A percentile compares a stretch with the other conserved stretches of the same genome.
These are phyloP conservation scores for Phortica variegata DNA, from an alignment of 1,140 invertebrate species.

Conservation along the genomic window DNA sequence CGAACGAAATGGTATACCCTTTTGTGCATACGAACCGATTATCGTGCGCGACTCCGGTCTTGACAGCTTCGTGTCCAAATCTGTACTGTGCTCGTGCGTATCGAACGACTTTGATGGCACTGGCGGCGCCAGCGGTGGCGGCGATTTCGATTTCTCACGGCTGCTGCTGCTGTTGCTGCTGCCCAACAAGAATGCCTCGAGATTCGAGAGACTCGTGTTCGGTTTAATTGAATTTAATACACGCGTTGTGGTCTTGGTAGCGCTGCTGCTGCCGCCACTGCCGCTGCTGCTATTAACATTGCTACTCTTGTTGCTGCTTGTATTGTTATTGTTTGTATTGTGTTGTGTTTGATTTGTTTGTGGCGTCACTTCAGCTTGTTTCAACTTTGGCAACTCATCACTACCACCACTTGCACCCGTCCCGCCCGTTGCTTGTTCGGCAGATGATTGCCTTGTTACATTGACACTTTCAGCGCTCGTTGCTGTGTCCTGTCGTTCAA, in stretches of 20 bases:
- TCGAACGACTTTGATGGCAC: constrained; percentile 36
- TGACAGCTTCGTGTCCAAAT: constrained; percentile 43
- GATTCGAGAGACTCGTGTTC: constrained; percentile 54
- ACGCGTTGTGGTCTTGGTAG: constrained; percentile 25
- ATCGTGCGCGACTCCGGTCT: constrained; percentile 62
- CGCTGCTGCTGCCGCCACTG: constrained; percentile 4
- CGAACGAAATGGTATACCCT: constrained; percentile 70
- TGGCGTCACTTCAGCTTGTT: constrained; percentile 2
- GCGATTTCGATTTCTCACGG: constrained; percentile 53
- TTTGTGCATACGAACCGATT: constrained; percentile 63
- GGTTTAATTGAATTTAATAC: constrained; percentile 41
- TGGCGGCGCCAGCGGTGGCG: constrained; percentile 36
- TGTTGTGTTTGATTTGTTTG: constrained; percentile 16
- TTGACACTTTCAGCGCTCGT: constrained; percentile 23
- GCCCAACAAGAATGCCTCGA: constrained; percentile 48
- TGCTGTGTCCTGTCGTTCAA: constrained; percentile 34
- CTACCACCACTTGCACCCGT: constrained; percentile 13
- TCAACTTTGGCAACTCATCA: constrained; percentile 6
- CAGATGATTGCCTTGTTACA: neutral
- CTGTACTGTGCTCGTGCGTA: constrained; percentile 45
- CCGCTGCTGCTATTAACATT: constrained; percentile 5
- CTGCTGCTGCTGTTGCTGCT: constrained; percentile 12
- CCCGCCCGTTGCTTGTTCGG: neutral
- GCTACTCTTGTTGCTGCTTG: constrained; percentile 5
- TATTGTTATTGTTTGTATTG: constrained; percentile 11